Evolutionary conservation across 2,888 invertebrate genomes (phyloP).

Genomic region (Ormyrus labotus): DNA sequence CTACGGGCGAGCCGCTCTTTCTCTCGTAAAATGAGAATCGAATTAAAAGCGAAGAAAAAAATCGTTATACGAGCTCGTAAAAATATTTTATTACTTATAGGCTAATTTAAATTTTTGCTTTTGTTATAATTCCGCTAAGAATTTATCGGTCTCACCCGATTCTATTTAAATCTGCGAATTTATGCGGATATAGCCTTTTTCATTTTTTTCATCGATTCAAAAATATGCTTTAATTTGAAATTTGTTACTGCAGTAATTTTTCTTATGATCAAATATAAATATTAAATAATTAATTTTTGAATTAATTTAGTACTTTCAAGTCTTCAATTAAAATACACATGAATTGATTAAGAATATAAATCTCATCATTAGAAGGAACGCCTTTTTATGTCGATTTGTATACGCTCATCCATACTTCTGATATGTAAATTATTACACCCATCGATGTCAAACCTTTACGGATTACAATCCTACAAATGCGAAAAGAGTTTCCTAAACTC

Average conservation of each 20-base stretch:
- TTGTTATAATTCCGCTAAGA: constrained; percentile 18
- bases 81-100: constrained; percentile 48
- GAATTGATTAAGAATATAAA: too few relatives aligned
- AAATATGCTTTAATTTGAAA: too few relatives aligned
- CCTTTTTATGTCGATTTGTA: too few relatives aligned
- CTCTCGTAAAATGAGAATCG: constrained; percentile 38
- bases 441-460: constrained; percentile 1
- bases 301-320: too few relatives aligned
- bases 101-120: constrained; percentile 45
- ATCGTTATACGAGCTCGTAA: constrained; percentile 36
- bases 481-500: constrained; percentile 7
- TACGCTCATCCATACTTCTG: neutral
- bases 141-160: constrained; percentile 10
- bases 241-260: too few relatives aligned
- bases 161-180: neutral
- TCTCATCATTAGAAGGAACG: too few relatives aligned
- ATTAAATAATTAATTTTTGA: too few relatives aligned
- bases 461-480: constrained; percentile 3
- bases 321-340: too few relatives aligned
- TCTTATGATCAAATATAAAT: too few relatives aligned
- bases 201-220: too few relatives aligned
- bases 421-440: neutral
- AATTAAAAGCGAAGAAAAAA: constrained; percentile 30
- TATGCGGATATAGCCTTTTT: too few relatives aligned
- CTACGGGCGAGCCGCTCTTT: constrained; percentile 6